Conservation (phyloP, 2,888 invertebrate species). For the Eumerus sabulonum region DNA sequence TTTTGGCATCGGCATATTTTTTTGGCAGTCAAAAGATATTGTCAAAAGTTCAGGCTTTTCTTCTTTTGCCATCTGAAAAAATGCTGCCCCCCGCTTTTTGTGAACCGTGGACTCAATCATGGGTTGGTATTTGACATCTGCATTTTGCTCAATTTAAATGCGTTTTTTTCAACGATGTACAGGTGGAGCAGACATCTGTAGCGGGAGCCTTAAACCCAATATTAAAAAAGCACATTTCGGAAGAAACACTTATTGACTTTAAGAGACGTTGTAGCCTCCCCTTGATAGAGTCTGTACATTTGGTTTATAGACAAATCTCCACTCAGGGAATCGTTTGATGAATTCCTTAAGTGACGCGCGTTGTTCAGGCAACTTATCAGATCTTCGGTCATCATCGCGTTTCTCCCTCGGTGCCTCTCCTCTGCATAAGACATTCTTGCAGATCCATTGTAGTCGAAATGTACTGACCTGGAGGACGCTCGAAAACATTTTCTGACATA, state of each 20-base stretch:
- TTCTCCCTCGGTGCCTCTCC: conserved; percentile 15
- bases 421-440: background rate
- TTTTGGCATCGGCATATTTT: conserved; percentile 18
- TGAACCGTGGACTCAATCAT: conserved; percentile 18
- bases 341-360: conserved; percentile 12
- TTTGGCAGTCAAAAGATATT: conserved; percentile 29
- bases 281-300: conserved; percentile 15
- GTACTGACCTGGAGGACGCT: no score
- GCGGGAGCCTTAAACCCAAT: conserved; percentile 11
- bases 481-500: no score
- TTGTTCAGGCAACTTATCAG: conserved; percentile 10
- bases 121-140: background rate
- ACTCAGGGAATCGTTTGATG: conserved; percentile 14
- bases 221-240: conserved; percentile 22
- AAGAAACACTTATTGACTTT: conserved; percentile 20
- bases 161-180: conserved; percentile 17
- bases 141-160: conserved; percentile 21
- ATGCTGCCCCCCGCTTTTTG: conserved; percentile 5
- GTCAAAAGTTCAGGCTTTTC: conserved; percentile 26
- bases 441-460: no score
- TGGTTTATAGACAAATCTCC: no score
- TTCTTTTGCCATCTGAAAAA: conserved; percentile 22
- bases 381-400: conserved; percentile 13
- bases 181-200: conserved; percentile 26
- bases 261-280: conserved; percentile 15